Base-by-base conservation (phyloP, 2,888 invertebrate species). In the Caenorhabditis angaria region DNA sequence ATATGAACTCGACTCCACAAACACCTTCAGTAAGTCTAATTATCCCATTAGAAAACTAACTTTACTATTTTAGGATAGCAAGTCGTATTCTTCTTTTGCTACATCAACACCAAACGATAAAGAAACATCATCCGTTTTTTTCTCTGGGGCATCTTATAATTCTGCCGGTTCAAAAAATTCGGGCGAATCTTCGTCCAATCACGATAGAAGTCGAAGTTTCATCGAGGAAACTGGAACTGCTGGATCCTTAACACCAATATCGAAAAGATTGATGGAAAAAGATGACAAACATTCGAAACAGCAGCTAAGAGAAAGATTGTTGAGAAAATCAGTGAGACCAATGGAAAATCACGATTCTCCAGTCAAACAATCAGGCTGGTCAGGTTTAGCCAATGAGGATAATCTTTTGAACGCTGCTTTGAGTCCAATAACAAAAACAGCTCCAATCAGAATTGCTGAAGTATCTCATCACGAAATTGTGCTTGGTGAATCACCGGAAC, bases 291-390 rank as follows among this genome's bases (percentile, higher is more conserved):
- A 53, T 14, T 74, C 78, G 12, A 76, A 77, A 41, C 81, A 81
- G 54, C 67, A 75, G 22, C 62, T 81, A 18, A 50, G 81, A 22
- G 81, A 81, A 61, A 65, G 81, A 3, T 59, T 81, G 14, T 61
- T 81, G 27, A 67, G 78, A 57, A 81, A 80, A 57, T 60, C 58
- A 1, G 12, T 74, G 18, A 61, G 50, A 25, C 47, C n/a, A 1
- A 24, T 50, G 12, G 47, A 35, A 2, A 28, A 41, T 6, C 51
- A 22, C 22, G 18, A 25, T 24, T 50, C 27, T 18, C 41, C 41
- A 5, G 41, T 41, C 10, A 57, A 58, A 24, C 8, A 41, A 47
- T 35, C 58, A 22, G 68, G 72, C 41, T 68, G 68, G 68, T 68
- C 68, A 12, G 20, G 58, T n/a, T n/a, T 24, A 41, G 8, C 27